Conservation (phyloP, 2,888 invertebrate genomes). For the Mythimna loreyi region DNA sequence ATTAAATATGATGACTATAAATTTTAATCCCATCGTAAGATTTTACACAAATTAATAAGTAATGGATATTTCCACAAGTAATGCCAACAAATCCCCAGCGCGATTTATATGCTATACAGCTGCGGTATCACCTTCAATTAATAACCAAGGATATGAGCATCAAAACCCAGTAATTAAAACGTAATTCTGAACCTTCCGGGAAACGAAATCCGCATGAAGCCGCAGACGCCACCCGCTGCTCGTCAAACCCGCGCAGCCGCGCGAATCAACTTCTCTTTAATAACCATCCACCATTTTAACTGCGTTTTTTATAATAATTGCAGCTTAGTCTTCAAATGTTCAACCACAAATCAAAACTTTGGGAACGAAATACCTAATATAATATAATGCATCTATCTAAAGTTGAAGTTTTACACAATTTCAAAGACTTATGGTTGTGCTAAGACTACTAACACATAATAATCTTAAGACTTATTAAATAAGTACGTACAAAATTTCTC, state of each 20-base stretch:
- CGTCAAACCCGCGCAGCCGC: slow-evolving; percentile 61
- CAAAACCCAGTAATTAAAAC: slow-evolving; percentile 79
- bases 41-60: slow-evolving; percentile 66
- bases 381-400: slow-evolving; percentile 1
- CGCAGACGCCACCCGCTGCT: slow-evolving; percentile 62
- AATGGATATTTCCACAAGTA: slow-evolving; percentile 68
- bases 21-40: slow-evolving; percentile 61
- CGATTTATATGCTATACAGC: slow-evolving; percentile 61
- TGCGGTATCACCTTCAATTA: slow-evolving; percentile 73
- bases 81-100: slow-evolving; percentile 66
- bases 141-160: slow-evolving; percentile 74
- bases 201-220: slow-evolving; percentile 72
- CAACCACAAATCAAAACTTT: neutral
- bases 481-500: neutral
- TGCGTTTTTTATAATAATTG: neutral
- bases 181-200: slow-evolving; percentile 82
- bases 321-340: neutral
- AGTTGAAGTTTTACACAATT: slow-evolving; percentile 19
- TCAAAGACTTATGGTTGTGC: slow-evolving; percentile 5
- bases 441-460: slow-evolving; percentile 15
- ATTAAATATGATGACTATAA: slow-evolving; percentile 57
- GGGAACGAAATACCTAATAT: slow-evolving; percentile 2
- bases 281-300: slow-evolving; percentile 9
- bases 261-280: slow-evolving; percentile 11
- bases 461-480: slow-evolving; percentile 10